Percentiles rank a stretch among this genome's conserved stretches.
Conservation (phyloP, 2,113 vertebrate species). For the Microtus ochrogaster region DNA sequence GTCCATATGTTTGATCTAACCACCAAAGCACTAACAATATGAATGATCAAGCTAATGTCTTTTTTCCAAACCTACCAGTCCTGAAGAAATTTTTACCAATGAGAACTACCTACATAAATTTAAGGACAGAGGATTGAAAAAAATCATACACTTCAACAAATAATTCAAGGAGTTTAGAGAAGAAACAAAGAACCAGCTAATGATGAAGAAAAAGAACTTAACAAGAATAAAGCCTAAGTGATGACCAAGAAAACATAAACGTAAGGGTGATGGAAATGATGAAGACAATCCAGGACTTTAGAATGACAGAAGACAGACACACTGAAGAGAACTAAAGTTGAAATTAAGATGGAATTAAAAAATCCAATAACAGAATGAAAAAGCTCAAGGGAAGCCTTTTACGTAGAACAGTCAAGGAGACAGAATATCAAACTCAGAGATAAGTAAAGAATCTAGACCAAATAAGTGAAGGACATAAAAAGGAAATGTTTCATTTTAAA, state of each 20-base stretch:
- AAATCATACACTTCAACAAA: not conserved
- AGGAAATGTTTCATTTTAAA: not conserved
- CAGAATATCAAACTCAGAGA: too few species aligned
- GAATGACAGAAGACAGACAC: too few species aligned
- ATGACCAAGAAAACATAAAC: not conserved
- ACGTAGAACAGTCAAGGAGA: too few species aligned
- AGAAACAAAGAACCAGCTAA: too few species aligned
- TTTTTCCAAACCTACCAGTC: not conserved
- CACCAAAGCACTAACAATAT: not conserved
- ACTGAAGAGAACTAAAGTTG: too few species aligned
- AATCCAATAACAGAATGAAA: too few species aligned
- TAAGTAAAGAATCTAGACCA: too few species aligned
- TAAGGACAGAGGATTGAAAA: not conserved
- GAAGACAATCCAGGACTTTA: too few species aligned
- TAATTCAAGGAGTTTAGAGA: not conserved
- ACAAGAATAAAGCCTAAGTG: not conserved
- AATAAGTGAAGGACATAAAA: not conserved
- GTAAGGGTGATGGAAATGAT: not conserved
- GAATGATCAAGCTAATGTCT: not conserved
- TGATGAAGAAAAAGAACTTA: not conserved
- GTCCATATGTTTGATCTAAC: not conserved
- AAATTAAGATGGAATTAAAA: too few species aligned
- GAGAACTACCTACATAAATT: not conserved
- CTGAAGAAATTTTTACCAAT: not conserved
- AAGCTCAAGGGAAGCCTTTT: too few species aligned